Evolutionary conservation across 2,797 vertebrate genomes (phyloP).

Genomic region (Molossus alvarezi): DNA sequence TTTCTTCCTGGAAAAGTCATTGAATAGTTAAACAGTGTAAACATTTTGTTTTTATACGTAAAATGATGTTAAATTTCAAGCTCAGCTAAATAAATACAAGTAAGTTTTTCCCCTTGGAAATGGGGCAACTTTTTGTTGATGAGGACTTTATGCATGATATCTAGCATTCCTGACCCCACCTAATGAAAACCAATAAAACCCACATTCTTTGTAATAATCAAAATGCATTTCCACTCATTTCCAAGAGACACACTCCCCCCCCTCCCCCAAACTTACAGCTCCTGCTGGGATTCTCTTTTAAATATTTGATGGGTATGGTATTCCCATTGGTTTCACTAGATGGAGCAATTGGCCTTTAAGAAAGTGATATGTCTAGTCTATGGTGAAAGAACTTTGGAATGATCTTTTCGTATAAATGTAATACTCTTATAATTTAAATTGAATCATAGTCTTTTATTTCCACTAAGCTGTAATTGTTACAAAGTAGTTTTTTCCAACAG

Average conservation of each 20-base stretch:
- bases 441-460: slow-evolving; percentile 28
- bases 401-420: slow-evolving; percentile 22
- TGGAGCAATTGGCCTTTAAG: slow-evolving; percentile 71
- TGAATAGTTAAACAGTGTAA: slow-evolving; percentile 31
- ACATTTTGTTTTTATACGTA: slow-evolving; percentile 39
- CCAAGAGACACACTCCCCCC: neutral
- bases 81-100: neutral
- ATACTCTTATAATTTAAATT: slow-evolving; percentile 43
- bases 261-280: neutral
- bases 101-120: neutral
- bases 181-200: slow-evolving; percentile 5
- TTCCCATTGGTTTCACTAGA: slow-evolving; percentile 73
- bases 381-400: neutral
- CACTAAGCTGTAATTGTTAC: neutral
- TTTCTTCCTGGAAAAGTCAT: slow-evolving; percentile 42
- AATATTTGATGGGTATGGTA: neutral
- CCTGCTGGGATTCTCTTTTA: neutral
- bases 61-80: slow-evolving; percentile 28
- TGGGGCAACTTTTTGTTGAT: slow-evolving; percentile 20
- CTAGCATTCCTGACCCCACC: neutral
- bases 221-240: neutral
- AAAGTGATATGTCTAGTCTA: neutral
- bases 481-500: neutral
- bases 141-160: neutral
- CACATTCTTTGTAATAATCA: slow-evolving; percentile 14